Conservation (phyloP, 1,140 invertebrate genomes). For the Carcinoscorpius rotundicauda region DNA sequence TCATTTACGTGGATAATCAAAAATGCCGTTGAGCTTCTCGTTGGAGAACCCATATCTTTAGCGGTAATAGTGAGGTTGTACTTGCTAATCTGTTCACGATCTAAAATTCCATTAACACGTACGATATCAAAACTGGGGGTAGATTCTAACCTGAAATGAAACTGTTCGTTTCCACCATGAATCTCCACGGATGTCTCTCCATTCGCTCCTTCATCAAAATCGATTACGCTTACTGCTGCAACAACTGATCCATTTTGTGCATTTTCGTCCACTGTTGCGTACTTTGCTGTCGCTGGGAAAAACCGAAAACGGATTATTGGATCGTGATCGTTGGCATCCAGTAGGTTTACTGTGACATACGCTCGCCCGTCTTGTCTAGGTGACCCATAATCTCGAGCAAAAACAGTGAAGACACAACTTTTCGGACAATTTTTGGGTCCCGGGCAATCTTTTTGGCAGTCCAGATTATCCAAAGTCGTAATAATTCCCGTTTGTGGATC, state of each 20-base stretch:
- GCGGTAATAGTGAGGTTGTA: conserved; percentile 88
- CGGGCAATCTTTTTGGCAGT: conserved; percentile 48
- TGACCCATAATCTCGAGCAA: conserved; percentile 82
- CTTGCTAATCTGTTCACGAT: conserved; percentile 79
- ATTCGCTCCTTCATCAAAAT: conserved; percentile 79
- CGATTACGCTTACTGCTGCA: conserved; percentile 81
- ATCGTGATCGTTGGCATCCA: conserved; percentile 88
- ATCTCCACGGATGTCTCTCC: conserved; percentile 75
- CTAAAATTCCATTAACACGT: conserved; percentile 77
- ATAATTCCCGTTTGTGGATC: conserved; percentile 79
- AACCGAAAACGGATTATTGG: conserved; percentile 82
- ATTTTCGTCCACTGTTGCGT: conserved; percentile 87
- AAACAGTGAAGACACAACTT: conserved; percentile 87
- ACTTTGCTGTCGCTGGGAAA: conserved; percentile 63
- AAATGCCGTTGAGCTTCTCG: conserved; percentile 67
- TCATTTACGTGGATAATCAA: conserved; percentile 87
- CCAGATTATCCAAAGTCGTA: conserved; percentile 57
- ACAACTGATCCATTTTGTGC: conserved; percentile 76
- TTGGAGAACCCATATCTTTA: conserved; percentile 71
- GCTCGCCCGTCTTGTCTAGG: conserved; percentile 75
- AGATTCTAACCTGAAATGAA: conserved; percentile 74
- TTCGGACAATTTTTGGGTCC: conserved; percentile 52
- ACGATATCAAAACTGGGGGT: conserved; percentile 76
- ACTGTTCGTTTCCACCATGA: conserved; percentile 72
- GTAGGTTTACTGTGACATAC: conserved; percentile 61